Conservation (phyloP, 2,797 vertebrate species). For the Sebastes itinus region DNA sequence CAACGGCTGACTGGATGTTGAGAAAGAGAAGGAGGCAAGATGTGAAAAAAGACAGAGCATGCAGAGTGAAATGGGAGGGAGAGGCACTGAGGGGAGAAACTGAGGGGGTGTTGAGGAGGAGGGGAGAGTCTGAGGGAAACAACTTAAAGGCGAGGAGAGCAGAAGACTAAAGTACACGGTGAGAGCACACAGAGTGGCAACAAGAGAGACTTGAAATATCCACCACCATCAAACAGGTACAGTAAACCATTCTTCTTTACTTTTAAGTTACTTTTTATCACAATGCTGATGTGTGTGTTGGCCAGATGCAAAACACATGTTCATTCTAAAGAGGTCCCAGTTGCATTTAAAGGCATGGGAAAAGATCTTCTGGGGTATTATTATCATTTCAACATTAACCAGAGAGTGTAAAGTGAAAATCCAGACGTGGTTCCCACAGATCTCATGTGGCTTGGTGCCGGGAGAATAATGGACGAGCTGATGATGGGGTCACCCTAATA, state of each 20-base stretch:
- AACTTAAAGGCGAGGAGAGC: conserved; percentile 60
- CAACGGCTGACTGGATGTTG: conserved; percentile 16
- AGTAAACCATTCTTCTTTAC: conserved; percentile 9
- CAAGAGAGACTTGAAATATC: conserved; percentile 3
- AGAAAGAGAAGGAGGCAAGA: conserved; percentile 26
- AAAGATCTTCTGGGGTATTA: neutral
- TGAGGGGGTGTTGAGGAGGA: conserved; percentile 66
- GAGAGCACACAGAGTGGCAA: conserved; percentile 29
- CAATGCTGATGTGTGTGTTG: neutral
- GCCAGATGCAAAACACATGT: neutral
- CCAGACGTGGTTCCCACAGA: conserved; percentile 53
- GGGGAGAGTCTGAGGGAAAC: conserved; percentile 55
- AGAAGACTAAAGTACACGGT: conserved; percentile 35
- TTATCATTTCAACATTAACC: neutral
- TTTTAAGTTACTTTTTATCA: conserved; percentile 15
- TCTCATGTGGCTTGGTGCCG: conserved; percentile 45
- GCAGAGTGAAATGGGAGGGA: conserved; percentile 43
- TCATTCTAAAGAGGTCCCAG: neutral
- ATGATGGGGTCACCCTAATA: conserved; percentile 21
- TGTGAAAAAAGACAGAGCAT: conserved; percentile 28
- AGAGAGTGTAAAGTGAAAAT: neutral
- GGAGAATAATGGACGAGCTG: conserved; percentile 25
- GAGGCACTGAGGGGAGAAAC: conserved; percentile 50
- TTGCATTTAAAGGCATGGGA: neutral
- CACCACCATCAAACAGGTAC: conserved; percentile 62